Conservation (phyloP, 2,888 invertebrate species). For the Pegoplata infirma region DNA sequence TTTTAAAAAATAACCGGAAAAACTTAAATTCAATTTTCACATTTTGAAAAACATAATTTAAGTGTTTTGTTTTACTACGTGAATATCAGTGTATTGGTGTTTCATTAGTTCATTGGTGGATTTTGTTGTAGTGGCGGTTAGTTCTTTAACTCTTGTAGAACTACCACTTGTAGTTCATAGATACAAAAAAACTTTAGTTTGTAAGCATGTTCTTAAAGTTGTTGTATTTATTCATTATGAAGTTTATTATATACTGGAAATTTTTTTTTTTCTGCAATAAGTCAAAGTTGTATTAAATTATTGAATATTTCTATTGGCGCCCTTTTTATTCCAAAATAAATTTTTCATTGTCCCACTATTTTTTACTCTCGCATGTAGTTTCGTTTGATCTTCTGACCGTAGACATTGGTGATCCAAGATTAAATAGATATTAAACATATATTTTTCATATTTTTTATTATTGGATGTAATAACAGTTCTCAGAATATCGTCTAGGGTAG, state of each 20-base stretch:
- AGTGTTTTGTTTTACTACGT: conserved; percentile 43
- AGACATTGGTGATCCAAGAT: too few species aligned
- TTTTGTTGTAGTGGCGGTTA: conserved; percentile 7
- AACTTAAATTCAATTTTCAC: conserved; percentile 73
- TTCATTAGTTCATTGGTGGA: not conserved
- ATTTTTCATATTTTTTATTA: too few species aligned
- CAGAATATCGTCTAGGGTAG: too few species aligned
- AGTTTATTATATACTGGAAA: conserved; percentile 71
- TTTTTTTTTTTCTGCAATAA: not conserved
- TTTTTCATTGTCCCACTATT: too few species aligned
- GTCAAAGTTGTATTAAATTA: not conserved
- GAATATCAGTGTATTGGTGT: conserved; percentile 8
- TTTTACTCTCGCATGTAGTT: too few species aligned
- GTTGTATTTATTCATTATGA: conserved; percentile 56
- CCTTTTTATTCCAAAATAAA: too few species aligned
- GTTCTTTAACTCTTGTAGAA: conserved; percentile 21
- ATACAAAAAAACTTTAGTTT: conserved; percentile 31
- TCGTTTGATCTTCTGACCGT: too few species aligned
- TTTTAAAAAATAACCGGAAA: conserved; percentile 28
- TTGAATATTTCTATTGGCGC: too few species aligned
- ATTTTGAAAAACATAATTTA: conserved; percentile 73
- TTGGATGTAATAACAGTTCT: too few species aligned
- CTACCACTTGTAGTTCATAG: conserved; percentile 39
- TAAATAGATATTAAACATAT: too few species aligned
- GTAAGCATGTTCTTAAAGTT: conserved; percentile 31